Evolutionary conservation across 2,888 invertebrate genomes (phyloP).

Genomic region (Brachypalpus laphriformis): DNA sequence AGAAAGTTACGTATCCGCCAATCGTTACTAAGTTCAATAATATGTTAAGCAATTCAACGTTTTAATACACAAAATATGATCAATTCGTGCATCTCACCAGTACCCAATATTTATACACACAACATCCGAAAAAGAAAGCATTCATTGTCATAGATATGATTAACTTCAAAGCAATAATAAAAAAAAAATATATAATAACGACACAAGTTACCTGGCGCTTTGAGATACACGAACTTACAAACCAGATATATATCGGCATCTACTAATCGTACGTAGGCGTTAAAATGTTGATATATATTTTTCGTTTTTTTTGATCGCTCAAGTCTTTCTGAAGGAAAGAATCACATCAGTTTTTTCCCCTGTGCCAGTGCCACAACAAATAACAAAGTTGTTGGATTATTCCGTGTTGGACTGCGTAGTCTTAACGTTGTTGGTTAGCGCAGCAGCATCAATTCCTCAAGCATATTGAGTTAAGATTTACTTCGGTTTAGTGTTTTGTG

Average conservation of each 20-base stretch:
- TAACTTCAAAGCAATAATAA: slow-evolving; percentile 8
- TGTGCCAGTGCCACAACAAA: slow-evolving; percentile 69
- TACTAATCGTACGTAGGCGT: slow-evolving; percentile 71
- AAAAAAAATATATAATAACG: slow-evolving; percentile 23
- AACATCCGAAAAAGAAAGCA: slow-evolving; percentile 14
- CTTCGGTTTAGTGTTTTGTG: slow-evolving; percentile 62
- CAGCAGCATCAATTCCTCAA: slow-evolving; percentile 62
- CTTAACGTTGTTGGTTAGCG: slow-evolving; percentile 62
- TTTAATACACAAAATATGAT: too few species aligned
- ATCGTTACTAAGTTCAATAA: neutral
- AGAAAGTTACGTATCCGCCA: neutral
- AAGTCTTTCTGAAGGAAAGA: slow-evolving; percentile 67
- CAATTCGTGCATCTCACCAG: neutral
- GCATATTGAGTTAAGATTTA: slow-evolving; percentile 68
- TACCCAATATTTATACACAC: neutral
- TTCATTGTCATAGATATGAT: slow-evolving; percentile 10
- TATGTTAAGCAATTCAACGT: neutral
- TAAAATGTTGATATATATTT: slow-evolving; percentile 71
- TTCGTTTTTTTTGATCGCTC: slow-evolving; percentile 48
- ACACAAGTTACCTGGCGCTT: slow-evolving; percentile 68
- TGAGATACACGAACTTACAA: slow-evolving; percentile 58
- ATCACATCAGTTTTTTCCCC: slow-evolving; percentile 64
- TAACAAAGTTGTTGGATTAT: slow-evolving; percentile 68
- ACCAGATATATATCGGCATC: slow-evolving; percentile 60
- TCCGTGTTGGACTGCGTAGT: slow-evolving; percentile 65